Evolutionary conservation across 2,113 vertebrate genomes (phyloP).

Genomic region (Oenanthe oenanthe): DNA sequence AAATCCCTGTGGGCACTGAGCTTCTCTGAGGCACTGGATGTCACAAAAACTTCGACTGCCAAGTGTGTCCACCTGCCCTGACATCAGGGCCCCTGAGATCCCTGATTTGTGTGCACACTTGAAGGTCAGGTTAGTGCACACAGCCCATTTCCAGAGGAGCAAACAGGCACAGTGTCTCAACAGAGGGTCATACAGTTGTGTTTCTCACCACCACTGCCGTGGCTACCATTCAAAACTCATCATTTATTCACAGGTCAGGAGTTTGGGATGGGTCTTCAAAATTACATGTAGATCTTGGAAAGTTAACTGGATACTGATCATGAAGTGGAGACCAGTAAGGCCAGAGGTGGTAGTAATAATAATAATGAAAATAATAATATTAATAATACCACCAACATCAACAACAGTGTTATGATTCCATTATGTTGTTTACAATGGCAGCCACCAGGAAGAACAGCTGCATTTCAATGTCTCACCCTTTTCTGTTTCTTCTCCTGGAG

Average conservation of each 20-base stretch:
- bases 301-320: neutral
- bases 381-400: neutral
- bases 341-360: neutral
- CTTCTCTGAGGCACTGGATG: neutral
- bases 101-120: rapidly evolving
- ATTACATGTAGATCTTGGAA: neutral
- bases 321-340: neutral
- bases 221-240: neutral
- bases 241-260: neutral
- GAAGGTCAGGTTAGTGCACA: neutral
- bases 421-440: neutral
- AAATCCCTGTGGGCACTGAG: neutral
- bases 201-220: neutral
- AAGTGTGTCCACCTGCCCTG: neutral
- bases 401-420: no score
- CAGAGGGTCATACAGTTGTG: neutral
- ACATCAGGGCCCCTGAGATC: neutral
- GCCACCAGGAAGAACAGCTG: rapidly evolving
- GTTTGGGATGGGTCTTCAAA: neutral
- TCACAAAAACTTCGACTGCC: rapidly evolving
- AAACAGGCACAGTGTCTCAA: neutral
- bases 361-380: neutral
- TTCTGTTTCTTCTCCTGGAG: neutral
- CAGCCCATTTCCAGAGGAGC: neutral
- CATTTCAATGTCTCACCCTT: neutral